Base-by-base conservation (phyloP, 2,797 vertebrate species). In the Huso huso region DNA sequence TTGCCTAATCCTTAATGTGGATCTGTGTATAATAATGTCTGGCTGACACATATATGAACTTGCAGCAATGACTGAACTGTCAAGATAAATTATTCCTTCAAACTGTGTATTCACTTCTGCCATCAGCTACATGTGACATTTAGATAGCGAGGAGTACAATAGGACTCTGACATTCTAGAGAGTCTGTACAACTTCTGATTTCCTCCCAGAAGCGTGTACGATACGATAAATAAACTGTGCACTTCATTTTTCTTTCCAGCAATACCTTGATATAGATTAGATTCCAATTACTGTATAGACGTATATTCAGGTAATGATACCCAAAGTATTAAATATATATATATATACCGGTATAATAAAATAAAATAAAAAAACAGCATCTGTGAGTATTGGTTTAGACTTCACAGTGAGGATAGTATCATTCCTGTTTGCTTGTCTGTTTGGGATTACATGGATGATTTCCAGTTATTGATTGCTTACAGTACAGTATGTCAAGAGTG, bases 111-210 rank as follows among this genome's bases (percentile, higher is more conserved):
- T 55, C 11, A n/a, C 64, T 52, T 8, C 48, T 10, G 12, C 57
- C 12, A 7, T 15, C 57, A 18, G 48, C n/a, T 61, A 49, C 55
- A 58, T 13, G 37, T 66, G 15, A 66, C 64, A 57, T 66, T 59
- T 66, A 66, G 8, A 6, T 60, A 60, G 60, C n/a, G n/a, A 50
- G 10, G 9, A 9, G 11, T n/a, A 18, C 12, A 51, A 6, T 50
- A 51, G 50, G 48, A 6, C 48, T 63, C 48, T n/a, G 23, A 37
- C 49, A 10, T 10, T 51, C 8, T 18, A 11, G 13, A 23, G 63
- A 50, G 6, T 58, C 10, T 37, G 23, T 37, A 37, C 23, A 37
- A 37, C 23, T 37, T 37, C 23, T 37, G 4, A 37, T 37, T 37
- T 37, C 23, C 23, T 37, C 23, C 23, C 23, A 2, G 23, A 4